phyloP scores from a whole-genome alignment of 2,113 vertebrate genomes.

The Macquaria ambigua region DNA sequence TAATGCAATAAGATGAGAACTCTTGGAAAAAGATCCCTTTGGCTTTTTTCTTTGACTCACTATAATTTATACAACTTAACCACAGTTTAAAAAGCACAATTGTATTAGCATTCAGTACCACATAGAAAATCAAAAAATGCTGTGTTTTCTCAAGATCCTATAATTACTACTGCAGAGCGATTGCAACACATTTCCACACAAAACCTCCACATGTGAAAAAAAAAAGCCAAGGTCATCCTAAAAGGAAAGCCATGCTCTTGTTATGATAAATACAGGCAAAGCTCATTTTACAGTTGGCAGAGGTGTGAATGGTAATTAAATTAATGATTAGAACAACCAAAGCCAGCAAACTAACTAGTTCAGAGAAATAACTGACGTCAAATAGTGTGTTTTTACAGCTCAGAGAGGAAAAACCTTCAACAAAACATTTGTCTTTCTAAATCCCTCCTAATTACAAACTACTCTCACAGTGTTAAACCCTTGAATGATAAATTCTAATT shows the following conservation, averaged over 20 bases:
- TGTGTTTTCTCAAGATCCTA: constrained; percentile 28
- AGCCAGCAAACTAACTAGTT: neutral
- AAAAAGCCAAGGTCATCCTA: constrained; percentile 5
- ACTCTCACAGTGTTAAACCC: neutral
- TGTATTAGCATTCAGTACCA: constrained; percentile 16
- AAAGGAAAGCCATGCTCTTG: constrained; percentile 31
- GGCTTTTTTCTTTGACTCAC: neutral
- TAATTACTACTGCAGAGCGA: constrained; percentile 9
- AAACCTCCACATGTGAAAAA: constrained; percentile 11
- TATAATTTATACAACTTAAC: constrained; percentile 4
- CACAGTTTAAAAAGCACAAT: constrained; percentile 29
- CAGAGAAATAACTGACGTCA: neutral
- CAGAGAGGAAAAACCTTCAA: constrained; percentile 10
- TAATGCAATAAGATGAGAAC: constrained; percentile 27
- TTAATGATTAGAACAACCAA: constrained; percentile 24
- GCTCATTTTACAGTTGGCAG: constrained; percentile 29
- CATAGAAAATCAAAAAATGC: constrained; percentile 4
- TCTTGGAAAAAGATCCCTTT: constrained; percentile 4
- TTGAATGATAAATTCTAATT: neutral
- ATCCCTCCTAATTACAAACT: neutral
- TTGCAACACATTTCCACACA: constrained; percentile 44
- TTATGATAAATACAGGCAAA: constrained; percentile 12
- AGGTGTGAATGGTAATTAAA: constrained; percentile 35
- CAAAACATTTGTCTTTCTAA: neutral
- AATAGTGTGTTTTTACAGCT: neutral